phyloP scores from a whole-genome alignment of 2,797 vertebrate species.

The Huso huso region DNA sequence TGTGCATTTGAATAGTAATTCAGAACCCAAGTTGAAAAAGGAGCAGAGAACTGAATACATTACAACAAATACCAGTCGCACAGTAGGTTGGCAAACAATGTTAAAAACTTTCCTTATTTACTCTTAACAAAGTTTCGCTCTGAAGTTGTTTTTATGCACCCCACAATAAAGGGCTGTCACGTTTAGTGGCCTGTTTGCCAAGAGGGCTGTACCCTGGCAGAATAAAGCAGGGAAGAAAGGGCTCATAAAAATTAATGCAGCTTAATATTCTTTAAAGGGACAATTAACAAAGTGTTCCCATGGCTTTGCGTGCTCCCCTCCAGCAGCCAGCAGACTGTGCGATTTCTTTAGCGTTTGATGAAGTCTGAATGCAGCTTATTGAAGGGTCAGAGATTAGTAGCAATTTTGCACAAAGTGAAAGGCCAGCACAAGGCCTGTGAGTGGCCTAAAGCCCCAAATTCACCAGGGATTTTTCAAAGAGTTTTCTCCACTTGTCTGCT shows the following conservation, averaged over 20 bases:
- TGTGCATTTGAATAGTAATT: no score
- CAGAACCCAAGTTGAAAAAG: no score
- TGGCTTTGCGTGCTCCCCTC: slow-evolving; percentile 32
- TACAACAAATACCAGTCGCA: no score
- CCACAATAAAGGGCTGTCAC: slow-evolving; percentile 68
- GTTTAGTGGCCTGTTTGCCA: slow-evolving; percentile 67
- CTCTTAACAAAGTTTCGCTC: slow-evolving; percentile 13
- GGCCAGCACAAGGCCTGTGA: slow-evolving; percentile 24
- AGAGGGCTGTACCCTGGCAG: slow-evolving; percentile 56
- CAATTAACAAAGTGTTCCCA: slow-evolving; percentile 69
- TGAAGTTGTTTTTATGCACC: slow-evolving; percentile 36
- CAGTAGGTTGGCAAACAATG: no score
- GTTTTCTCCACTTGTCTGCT: slow-evolving; percentile 58
- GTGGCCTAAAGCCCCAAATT: not conserved
- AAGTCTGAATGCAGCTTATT: slow-evolving; percentile 69
- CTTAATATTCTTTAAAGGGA: slow-evolving; percentile 74
- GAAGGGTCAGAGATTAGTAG: slow-evolving; percentile 71
- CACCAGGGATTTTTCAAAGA: slow-evolving; percentile 24
- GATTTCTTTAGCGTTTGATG: slow-evolving; percentile 60
- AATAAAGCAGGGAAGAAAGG: slow-evolving; percentile 57
- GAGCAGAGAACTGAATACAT: no score
- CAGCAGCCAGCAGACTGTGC: slow-evolving; percentile 53
- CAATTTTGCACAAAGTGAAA: slow-evolving; percentile 49
- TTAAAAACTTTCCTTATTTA: no score
- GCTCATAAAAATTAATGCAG: slow-evolving; percentile 65